phyloP scores from a whole-genome alignment of 1,140 invertebrate genomes.

The Zaprionus camerounensis region DNA sequence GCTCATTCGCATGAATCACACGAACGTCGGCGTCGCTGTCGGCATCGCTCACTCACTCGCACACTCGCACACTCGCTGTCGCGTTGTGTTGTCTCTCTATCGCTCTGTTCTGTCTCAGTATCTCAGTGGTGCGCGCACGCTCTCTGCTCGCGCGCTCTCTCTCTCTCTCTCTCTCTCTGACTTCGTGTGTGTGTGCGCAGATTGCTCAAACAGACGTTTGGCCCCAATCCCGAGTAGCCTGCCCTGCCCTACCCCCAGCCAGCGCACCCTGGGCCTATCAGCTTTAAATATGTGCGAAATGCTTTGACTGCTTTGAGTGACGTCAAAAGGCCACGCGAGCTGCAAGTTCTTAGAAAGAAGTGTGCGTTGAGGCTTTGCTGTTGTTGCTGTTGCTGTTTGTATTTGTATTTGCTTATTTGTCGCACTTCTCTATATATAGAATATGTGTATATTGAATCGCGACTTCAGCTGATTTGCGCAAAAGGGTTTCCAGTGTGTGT shows the following conservation, averaged over 20 bases:
- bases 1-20: constrained; percentile 50
- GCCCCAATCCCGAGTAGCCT: background rate
- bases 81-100: background rate
- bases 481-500: background rate
- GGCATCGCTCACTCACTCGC: constrained; percentile 21
- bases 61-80: constrained; percentile 11
- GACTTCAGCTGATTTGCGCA: no score
- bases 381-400: background rate
- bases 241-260: background rate
- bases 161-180: background rate
- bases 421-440: background rate
- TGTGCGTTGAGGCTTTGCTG: background rate
- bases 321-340: constrained; percentile 57
- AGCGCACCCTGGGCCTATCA: constrained; percentile 9
- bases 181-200: background rate
- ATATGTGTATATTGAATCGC: background rate
- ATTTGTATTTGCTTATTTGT: constrained; percentile 5
- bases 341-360: constrained; percentile 16
- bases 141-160: background rate
- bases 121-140: no score
- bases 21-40: background rate
- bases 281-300: constrained; percentile 47
- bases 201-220: constrained; percentile 28
- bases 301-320: constrained; percentile 35
- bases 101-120: constrained; percentile 4